These are phyloP conservation scores for Pocota personata DNA, from an alignment of 2,888 invertebrate species.

Conservation along the genomic window DNA sequence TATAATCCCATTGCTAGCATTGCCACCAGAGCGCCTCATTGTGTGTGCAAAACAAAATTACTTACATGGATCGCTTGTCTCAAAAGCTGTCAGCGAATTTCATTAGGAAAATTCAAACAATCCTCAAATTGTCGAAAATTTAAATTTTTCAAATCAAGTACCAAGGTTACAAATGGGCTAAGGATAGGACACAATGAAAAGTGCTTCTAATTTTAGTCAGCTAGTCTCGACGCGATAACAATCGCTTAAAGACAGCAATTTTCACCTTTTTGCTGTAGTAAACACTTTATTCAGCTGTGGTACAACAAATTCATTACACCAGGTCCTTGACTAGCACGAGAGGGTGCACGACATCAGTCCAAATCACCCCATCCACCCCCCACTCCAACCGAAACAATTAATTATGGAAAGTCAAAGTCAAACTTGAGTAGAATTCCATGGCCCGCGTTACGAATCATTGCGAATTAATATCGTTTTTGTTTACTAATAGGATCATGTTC, in stretches of 20 bases:
- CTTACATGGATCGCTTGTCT: conserved; percentile 36
- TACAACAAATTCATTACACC: conserved; percentile 6
- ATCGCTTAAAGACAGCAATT: conserved; percentile 54
- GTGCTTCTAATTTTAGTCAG: neutral
- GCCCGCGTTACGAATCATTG: neutral
- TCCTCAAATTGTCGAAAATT: conserved; percentile 40
- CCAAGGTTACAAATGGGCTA: conserved; percentile 7
- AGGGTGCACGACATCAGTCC: neutral
- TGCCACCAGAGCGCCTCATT: neutral
- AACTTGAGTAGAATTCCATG: conserved; percentile 9
- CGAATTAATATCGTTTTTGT: conserved; percentile 23
- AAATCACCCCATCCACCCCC: neutral
- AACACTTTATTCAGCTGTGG: neutral
- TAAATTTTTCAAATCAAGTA: conserved; percentile 26
- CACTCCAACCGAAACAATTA: conserved; percentile 28
- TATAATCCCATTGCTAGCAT: conserved; percentile 43
- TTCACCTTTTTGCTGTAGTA: conserved; percentile 51
- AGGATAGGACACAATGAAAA: neutral
- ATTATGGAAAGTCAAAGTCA: conserved; percentile 34
- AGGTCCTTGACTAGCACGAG: neutral
- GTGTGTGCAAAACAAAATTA: conserved; percentile 48
- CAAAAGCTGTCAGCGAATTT: conserved; percentile 16
- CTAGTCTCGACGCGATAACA: conserved; percentile 56
- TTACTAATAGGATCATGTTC: conserved; percentile 47
- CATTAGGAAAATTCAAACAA: conserved; percentile 45